These are phyloP conservation scores for Brenthis hecate DNA, from an alignment of 2,888 invertebrate species.

Conservation along the genomic window DNA sequence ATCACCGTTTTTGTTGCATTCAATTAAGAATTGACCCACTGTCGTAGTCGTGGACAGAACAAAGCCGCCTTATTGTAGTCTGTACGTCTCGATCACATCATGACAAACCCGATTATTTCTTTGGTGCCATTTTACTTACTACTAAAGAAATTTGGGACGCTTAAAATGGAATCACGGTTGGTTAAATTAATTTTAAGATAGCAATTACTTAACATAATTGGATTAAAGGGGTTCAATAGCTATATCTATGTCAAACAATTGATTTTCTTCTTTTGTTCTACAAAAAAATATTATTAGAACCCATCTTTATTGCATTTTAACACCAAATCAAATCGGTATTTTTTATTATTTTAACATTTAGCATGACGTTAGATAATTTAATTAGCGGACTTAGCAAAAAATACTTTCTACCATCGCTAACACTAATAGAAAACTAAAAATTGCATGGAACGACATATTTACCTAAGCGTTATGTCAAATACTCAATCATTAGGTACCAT, in stretches of 20 bases:
- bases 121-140: slow-evolving; percentile 34
- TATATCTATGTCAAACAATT: slow-evolving; percentile 28
- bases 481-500: too few relatives aligned
- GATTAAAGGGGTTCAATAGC: slow-evolving; percentile 41
- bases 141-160: slow-evolving; percentile 32
- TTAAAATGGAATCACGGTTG: slow-evolving; percentile 36
- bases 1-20: slow-evolving; percentile 71
- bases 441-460: too few relatives aligned
- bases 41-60: slow-evolving; percentile 51
- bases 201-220: slow-evolving; percentile 52
- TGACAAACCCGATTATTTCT: slow-evolving; percentile 45
- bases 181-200: slow-evolving; percentile 47
- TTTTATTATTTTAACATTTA: neutral
- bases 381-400: too few relatives aligned
- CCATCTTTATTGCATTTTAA: slow-evolving; percentile 8
- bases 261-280: slow-evolving; percentile 27
- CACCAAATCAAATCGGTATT: neutral
- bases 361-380: too few relatives aligned
- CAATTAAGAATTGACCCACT: slow-evolving; percentile 79
- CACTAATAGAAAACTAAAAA: too few relatives aligned
- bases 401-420: too few relatives aligned
- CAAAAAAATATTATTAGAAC: slow-evolving; percentile 29
- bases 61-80: slow-evolving; percentile 50
- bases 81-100: slow-evolving; percentile 45
- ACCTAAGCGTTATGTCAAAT: too few relatives aligned